Percentiles rank a stretch among this genome's conserved stretches.
Conservation (phyloP, 2,888 invertebrate species). For the Leptura quadrifasciata region DNA sequence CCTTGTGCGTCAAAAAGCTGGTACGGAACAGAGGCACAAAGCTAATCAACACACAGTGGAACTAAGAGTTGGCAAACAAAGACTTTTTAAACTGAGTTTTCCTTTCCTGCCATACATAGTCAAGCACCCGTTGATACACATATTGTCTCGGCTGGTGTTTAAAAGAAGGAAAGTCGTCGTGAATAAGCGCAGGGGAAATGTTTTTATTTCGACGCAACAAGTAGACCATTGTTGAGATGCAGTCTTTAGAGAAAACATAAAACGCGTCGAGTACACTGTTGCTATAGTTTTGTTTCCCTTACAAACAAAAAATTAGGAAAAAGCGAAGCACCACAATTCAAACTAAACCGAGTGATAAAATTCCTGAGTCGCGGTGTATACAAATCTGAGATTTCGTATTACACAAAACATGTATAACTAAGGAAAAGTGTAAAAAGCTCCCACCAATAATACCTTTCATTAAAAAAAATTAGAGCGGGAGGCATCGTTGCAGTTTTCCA, state of each 20-base stretch:
- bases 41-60: slow-evolving; percentile 43
- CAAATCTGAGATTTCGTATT: too few species aligned
- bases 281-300: slow-evolving; percentile 25
- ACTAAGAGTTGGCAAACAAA: slow-evolving; percentile 43
- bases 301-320: slow-evolving; percentile 26
- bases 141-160: slow-evolving; percentile 30
- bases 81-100: slow-evolving; percentile 45
- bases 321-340: neutral
- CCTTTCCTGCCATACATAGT: slow-evolving; percentile 32
- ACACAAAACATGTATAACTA: too few species aligned
- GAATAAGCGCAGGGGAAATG: slow-evolving; percentile 41
- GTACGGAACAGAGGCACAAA: slow-evolving; percentile 39
- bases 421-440: too few species aligned
- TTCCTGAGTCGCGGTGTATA: too few species aligned
- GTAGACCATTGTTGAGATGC: slow-evolving; percentile 38
- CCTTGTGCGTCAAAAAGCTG: slow-evolving; percentile 39
- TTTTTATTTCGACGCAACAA: slow-evolving; percentile 43
- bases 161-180: slow-evolving; percentile 35
- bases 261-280: slow-evolving; percentile 26
- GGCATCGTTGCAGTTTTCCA: too few species aligned
- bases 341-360: neutral
- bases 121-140: slow-evolving; percentile 42
- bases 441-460: too few species aligned
- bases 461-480: too few species aligned
- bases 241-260: slow-evolving; percentile 36